Conservation (phyloP, 2,113 vertebrate species). For the Mus spicilegus region DNA sequence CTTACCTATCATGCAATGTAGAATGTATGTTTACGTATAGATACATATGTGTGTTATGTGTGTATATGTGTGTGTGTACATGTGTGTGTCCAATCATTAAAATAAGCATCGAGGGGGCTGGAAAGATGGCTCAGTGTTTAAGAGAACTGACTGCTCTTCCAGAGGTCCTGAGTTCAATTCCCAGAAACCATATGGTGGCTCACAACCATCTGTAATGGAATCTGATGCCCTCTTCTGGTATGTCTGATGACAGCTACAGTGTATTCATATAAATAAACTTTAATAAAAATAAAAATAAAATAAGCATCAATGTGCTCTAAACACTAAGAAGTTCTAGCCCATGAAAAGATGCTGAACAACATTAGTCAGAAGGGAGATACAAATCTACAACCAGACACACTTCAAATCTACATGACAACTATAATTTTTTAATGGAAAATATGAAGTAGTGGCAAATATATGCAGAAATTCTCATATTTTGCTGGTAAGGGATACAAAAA, state of each 20-base stretch:
- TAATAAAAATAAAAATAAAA: not conserved
- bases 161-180: no score
- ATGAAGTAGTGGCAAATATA: not conserved
- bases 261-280: no score
- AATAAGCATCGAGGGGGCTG: not conserved
- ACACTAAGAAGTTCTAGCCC: not conserved
- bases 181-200: no score
- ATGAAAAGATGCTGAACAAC: slow-evolving; percentile 39
- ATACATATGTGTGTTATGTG: not conserved
- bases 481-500: slow-evolving; percentile 34
- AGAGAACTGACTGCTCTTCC: no score
- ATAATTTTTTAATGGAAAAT: not conserved
- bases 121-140: no score
- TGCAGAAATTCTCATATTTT: slow-evolving; percentile 21
- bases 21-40: not conserved
- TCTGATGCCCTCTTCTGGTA: no score
- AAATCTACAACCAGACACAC: slow-evolving; percentile 44
- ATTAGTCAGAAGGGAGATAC: slow-evolving; percentile 34
- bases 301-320: slow-evolving; percentile 5
- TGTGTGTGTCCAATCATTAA: not conserved
- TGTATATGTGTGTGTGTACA: not conserved
- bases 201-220: no score
- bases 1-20: not conserved
- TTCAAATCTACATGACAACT: slow-evolving; percentile 11
- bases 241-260: no score